Percentiles rank a stretch among this genome's conserved stretches.
Conservation (phyloP, 2,113 vertebrate species). For the Nyctibius bracteatus region DNA sequence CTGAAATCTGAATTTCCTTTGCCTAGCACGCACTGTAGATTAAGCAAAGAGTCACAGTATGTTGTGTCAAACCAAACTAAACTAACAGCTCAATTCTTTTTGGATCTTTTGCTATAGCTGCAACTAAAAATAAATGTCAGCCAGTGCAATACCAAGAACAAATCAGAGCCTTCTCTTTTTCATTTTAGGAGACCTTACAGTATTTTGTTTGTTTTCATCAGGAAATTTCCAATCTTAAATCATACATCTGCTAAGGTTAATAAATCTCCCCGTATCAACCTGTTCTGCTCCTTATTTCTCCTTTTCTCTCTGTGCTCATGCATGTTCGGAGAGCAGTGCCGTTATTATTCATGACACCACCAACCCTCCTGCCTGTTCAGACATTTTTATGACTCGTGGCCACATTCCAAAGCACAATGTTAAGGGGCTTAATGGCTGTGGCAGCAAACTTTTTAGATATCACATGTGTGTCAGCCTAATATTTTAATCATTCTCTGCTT, state of each 20-base stretch:
- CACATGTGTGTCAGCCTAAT: slow-evolving; percentile 1
- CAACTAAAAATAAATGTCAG: slow-evolving; percentile 10
- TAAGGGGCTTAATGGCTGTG: slow-evolving; percentile 28
- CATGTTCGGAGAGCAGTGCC: neutral
- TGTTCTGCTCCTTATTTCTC: neutral
- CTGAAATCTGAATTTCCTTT: neutral
- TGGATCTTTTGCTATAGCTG: neutral
- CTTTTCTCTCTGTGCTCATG: neutral
- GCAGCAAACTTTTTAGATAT: slow-evolving; percentile 42
- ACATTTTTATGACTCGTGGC: slow-evolving; percentile 45
- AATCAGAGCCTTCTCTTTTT: neutral
- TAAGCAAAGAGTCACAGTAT: neutral
- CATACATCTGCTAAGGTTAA: slow-evolving; percentile 32
- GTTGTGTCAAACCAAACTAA: neutral
- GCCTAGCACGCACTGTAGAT: neutral
- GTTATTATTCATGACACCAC: slow-evolving; percentile 41
- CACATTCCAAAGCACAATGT: slow-evolving; percentile 43
- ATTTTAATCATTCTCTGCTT: slow-evolving; percentile 33
- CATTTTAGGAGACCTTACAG: neutral
- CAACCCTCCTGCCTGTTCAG: slow-evolving; percentile 11
- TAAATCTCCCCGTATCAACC: neutral
- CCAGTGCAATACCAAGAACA: neutral
- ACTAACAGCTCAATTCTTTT: neutral
- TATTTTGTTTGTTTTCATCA: neutral
- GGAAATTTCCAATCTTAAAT: slow-evolving; percentile 24